Percentiles rank a stretch among this genome's conserved stretches.
These are phyloP conservation scores for Empidonax traillii DNA, from an alignment of 2,113 vertebrate species.

Conservation along the genomic window DNA sequence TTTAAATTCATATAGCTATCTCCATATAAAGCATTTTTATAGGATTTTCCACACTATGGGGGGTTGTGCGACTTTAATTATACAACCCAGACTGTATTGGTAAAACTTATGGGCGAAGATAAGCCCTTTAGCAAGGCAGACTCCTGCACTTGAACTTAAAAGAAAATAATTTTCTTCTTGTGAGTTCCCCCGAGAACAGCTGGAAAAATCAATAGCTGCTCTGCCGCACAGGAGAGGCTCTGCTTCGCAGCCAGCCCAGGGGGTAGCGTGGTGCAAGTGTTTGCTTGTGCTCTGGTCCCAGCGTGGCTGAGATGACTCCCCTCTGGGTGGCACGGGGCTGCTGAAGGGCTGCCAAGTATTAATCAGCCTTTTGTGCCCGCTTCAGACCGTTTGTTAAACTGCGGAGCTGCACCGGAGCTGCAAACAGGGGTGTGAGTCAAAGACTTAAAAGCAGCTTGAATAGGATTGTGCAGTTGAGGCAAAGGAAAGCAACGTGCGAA, in stretches of 20 bases:
- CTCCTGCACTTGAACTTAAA: slow-evolving; percentile 2
- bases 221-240: background rate
- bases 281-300: background rate
- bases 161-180: slow-evolving; percentile 18
- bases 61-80: background rate
- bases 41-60: background rate
- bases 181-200: background rate
- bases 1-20: slow-evolving; percentile 3
- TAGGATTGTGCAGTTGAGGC: accelerated
- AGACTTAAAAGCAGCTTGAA: background rate
- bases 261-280: accelerated
- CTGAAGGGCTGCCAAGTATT: background rate
- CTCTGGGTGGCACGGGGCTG: accelerated
- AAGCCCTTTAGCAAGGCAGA: slow-evolving; percentile 42
- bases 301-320: accelerated
- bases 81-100: background rate
- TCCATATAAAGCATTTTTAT: slow-evolving; percentile 30
- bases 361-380: background rate
- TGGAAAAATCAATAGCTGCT: background rate
- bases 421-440: background rate
- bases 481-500: background rate
- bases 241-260: background rate
- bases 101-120: background rate
- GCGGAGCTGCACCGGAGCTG: background rate
- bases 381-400: background rate